A percentile compares a stretch with the other conserved stretches of the same genome.
These are phyloP conservation scores for Antrozous pallidus DNA, from an alignment of 2,797 vertebrate genomes.

Conservation along the genomic window DNA sequence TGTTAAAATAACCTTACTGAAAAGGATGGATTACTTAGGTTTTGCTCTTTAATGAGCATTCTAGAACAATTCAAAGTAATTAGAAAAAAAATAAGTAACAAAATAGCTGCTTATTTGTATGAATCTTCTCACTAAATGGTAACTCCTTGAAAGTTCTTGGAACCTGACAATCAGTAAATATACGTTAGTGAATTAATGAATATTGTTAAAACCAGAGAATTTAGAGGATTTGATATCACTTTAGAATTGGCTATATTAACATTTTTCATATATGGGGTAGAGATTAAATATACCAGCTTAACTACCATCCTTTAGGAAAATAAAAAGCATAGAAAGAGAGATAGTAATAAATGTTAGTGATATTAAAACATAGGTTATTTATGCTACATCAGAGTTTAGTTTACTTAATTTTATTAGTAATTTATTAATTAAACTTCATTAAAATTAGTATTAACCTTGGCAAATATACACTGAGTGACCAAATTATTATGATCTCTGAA, in stretches of 20 bases:
- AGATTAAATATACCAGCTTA: not conserved
- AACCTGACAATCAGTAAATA: not conserved
- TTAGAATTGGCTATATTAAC: not conserved
- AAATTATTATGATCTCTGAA: too few species aligned
- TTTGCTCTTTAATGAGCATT: conserved; percentile 12
- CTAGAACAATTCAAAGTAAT: not conserved
- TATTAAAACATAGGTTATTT: not conserved
- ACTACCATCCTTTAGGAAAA: not conserved
- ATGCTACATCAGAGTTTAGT: not conserved
- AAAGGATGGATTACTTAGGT: not conserved
- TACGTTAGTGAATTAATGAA: not conserved
- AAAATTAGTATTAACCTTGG: not conserved
- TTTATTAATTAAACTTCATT: conserved; percentile 29
- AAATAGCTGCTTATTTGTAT: not conserved
- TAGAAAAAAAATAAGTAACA: not conserved
- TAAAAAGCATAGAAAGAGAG: not conserved
- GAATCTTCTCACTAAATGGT: not conserved
- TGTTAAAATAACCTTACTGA: conserved; percentile 21
- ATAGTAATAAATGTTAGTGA: not conserved
- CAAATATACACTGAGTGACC: not conserved
- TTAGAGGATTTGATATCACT: conserved; percentile 2
- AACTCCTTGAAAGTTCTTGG: not conserved
- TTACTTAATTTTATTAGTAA: conserved; percentile 35
- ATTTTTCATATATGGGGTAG: conserved; percentile 5
- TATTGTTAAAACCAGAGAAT: not conserved